Conservation (phyloP, 53 echinoderm and acorn worm genomes). For the Antedon mediterranea region DNA sequence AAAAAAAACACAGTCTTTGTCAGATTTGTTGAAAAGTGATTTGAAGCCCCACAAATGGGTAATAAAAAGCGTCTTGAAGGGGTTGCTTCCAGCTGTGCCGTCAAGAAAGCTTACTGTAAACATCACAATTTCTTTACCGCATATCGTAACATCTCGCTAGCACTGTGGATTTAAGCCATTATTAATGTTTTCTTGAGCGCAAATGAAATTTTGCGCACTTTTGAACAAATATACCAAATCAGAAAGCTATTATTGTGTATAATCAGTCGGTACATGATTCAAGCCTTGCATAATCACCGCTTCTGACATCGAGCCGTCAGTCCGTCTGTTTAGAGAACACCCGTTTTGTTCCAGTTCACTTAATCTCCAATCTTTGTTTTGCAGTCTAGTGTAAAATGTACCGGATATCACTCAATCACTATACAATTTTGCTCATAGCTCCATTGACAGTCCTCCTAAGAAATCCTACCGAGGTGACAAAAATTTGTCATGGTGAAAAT, state of each 20-base stretch:
- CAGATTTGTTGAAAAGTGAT: neutral
- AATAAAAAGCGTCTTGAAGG: neutral
- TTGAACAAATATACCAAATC: neutral
- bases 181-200: neutral
- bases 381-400: neutral
- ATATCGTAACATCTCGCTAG: neutral
- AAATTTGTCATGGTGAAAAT: conserved; percentile 1
- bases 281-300: neutral
- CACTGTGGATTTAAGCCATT: neutral
- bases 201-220: neutral
- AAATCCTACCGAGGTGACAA: neutral
- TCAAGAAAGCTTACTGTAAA: neutral
- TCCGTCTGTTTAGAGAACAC: neutral
- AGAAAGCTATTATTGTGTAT: neutral
- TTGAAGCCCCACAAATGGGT: neutral
- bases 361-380: neutral
- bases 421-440: neutral
- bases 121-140: neutral
- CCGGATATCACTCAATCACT: neutral
- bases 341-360: neutral
- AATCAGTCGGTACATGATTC: neutral
- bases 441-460: neutral
- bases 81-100: neutral
- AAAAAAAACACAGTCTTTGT: neutral
- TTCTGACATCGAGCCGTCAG: neutral